Evolutionary conservation across 2,797 vertebrate genomes (phyloP), one percentile per base, ranked within the genome.

Genomic region (Eutrigla gurnardus): DNA sequence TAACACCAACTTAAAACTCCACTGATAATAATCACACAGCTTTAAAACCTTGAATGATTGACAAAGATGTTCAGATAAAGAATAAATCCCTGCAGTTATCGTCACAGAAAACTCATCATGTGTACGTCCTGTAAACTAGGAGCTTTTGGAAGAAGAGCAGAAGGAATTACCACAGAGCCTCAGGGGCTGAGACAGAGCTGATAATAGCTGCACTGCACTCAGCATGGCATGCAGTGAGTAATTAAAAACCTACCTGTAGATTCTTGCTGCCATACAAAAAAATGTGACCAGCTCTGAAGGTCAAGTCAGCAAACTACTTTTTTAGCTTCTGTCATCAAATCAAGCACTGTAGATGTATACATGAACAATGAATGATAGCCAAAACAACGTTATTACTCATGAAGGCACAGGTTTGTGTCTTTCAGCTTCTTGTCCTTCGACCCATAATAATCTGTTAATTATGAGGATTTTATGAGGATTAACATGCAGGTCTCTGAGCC

Each of bases 211-310:
- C 82, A 81, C 88, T 89, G 64, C 81, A 86, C 84, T 91, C 88
- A 92, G 78, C 85, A 81, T 79, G 91, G 71, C 88, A 91, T 88
- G 91, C 88, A 75, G 82, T 80, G 86, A 78, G 84, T 66, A 92
- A 94, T 90, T 93, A 86, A 92, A 77, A 84, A 65, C 59, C 73
- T 78, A 83, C 92, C 90, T 94, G 93, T 86, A 90, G 81, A 87
- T 88, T 94, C 94, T 93, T 95, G 94, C 83, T 92, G 90, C 77
- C 68, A 33, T 10, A n/a, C 77, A 83, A 79, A 86, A 65, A 72
- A 70, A 78, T 78, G 67, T 76, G 86, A 77, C 70, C 17, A 69
- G n/a, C 73, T 60, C 68, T 69, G 62, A 68, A 73, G 82, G 82
- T 70, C 77, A 86, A 57, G 18, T 54, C 57, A 75, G 59, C 6